A percentile compares a stretch with the other conserved stretches of the same genome.
These are phyloP conservation scores for Leptinotarsa texana DNA, from an alignment of 1,140 invertebrate species.

Conservation along the genomic window DNA sequence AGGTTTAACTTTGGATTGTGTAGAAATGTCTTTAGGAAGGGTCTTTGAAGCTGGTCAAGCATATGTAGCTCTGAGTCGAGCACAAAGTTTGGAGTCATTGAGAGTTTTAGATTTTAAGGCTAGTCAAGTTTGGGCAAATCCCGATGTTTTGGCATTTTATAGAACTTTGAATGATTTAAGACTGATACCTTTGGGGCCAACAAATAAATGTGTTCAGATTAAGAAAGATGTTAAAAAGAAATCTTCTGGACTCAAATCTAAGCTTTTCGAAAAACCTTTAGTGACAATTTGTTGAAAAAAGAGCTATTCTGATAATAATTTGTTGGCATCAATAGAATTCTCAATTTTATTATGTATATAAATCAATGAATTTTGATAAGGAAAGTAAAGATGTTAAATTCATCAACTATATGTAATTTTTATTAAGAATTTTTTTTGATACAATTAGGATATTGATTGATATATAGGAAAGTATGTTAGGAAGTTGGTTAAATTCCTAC, in stretches of 20 bases:
- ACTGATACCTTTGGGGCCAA: slow-evolving; percentile 66
- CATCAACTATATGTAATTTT: too few relatives aligned
- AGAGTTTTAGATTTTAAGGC: slow-evolving; percentile 86
- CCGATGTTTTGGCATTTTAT: slow-evolving; percentile 85
- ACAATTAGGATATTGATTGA: too few relatives aligned
- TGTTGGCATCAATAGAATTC: not conserved
- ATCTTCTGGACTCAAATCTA: slow-evolving; percentile 25
- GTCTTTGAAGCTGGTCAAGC: slow-evolving; percentile 95
- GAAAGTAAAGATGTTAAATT: too few relatives aligned
- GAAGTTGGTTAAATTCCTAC: too few relatives aligned
- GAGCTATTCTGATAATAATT: not conserved
- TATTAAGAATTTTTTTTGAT: too few relatives aligned
- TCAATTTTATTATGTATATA: too few relatives aligned
- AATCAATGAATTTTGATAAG: too few relatives aligned
- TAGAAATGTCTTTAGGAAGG: slow-evolving; percentile 87
- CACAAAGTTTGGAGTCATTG: slow-evolving; percentile 82
- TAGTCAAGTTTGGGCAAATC: slow-evolving; percentile 86
- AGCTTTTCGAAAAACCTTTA: slow-evolving; percentile 37
- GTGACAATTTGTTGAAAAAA: slow-evolving; percentile 33
- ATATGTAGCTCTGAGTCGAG: slow-evolving; percentile 92
- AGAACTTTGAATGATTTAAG: slow-evolving; percentile 66
- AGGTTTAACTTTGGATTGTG: slow-evolving; percentile 92
- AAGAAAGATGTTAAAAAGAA: slow-evolving; percentile 30
- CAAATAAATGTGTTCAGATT: slow-evolving; percentile 18
- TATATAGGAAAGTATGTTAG: too few relatives aligned